Evolutionary conservation across 35 echinoderm and acorn worm genomes (phyloP).

Genomic region (Heliocidaris tuberculata): DNA sequence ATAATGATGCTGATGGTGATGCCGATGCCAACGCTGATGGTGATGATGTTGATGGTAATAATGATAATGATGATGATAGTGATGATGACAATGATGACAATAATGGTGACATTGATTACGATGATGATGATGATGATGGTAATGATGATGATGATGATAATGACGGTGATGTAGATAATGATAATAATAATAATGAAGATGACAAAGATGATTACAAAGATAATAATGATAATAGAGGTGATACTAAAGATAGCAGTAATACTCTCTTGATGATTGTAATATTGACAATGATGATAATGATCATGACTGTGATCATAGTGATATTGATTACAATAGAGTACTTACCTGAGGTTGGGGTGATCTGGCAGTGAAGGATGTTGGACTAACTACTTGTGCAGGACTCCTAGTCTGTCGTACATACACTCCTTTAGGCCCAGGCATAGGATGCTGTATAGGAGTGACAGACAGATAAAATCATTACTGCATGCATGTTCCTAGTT

Average conservation of each 20-base stretch:
- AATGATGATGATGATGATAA: not conserved
- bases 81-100: not conserved
- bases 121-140: not conserved
- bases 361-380: constrained; percentile 40
- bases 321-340: not conserved
- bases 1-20: no score
- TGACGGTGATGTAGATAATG: not conserved
- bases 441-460: not conserved
- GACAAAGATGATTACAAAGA: not conserved
- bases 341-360: constrained; percentile 49
- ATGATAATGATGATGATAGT: not conserved
- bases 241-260: not conserved
- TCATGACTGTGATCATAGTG: no score
- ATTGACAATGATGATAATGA: no score
- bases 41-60: not conserved
- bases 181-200: not conserved
- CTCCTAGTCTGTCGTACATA: constrained; percentile 41
- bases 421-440: not conserved
- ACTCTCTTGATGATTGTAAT: no score
- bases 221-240: not conserved
- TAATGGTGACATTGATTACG: not conserved
- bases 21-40: not conserved
- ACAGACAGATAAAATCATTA: constrained; percentile 13
- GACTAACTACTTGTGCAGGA: constrained; percentile 48
- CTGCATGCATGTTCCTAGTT: not conserved